Base-by-base conservation (phyloP, 1,140 invertebrate genomes). In the Zophobas morio region DNA sequence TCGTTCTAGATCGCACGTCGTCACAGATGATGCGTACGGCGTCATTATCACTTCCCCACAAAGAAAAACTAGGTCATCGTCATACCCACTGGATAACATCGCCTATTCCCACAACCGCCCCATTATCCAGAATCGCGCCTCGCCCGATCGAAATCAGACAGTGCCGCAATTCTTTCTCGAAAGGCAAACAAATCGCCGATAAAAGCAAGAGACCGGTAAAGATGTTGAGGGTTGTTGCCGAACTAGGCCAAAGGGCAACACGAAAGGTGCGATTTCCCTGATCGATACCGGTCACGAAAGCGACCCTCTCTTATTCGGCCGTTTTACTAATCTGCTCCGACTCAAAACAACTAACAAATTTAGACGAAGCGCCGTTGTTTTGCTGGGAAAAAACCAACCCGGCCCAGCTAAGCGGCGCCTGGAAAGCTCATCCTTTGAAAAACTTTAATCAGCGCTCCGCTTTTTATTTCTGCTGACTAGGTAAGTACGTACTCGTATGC, bases 261-360 rank as follows among this genome's bases (percentile, higher is more conserved):
- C 60, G 60, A 66, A 66, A 66, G 60, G 60, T 66, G 60, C 60
- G 60, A 66, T 66, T 42, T 66, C 20, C 20, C 60, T 66, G 60
- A 66, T 66, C 60, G 60, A 66, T 66, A 66, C 39, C 60, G 60
- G 60, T 66, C 60, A 66, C 60, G 60, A 66, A 60, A 60, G 56
- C 35, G 42, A 66, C 60, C 20, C 20, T 20, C 20, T 51, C 49
- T 66, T 66, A 66, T 66, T 66, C 60, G 42, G 60, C 60, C 37
- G 39, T 40, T 66, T 66, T 66, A 66, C 60, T 66, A 66, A 66
- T 66, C 35, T n/a, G 60, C 20, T 66, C 37, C 37, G 39, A 66
- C 60, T 54, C 32, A 1, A 54, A 54, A 54, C 5, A 34, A 8
- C 42, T 3, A 51, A 51, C 47, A n/a, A 6, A 51, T 51, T 51